These are phyloP conservation scores for Rhinophrynus dorsalis DNA, from an alignment of 2,797 vertebrate genomes.

Conservation along the genomic window DNA sequence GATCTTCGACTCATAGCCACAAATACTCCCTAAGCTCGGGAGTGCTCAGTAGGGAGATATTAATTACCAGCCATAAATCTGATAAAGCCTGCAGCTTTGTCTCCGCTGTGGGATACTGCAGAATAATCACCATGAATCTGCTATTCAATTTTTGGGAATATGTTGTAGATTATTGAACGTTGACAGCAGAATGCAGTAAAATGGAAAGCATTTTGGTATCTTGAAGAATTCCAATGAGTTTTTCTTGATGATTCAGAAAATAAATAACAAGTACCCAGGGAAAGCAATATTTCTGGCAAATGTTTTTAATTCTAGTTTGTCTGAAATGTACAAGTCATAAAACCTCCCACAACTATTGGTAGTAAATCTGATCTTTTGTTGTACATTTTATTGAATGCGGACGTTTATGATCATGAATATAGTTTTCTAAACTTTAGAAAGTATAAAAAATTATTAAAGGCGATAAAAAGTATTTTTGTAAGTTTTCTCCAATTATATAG, in stretches of 20 bases:
- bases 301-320: slow-evolving; percentile 49
- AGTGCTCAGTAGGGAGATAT: slow-evolving; percentile 45
- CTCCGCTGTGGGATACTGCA: slow-evolving; percentile 44
- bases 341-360: slow-evolving; percentile 48
- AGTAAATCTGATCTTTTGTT: slow-evolving; percentile 49
- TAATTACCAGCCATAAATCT: slow-evolving; percentile 46
- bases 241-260: slow-evolving; percentile 48
- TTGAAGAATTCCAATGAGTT: slow-evolving; percentile 48
- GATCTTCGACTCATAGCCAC: slow-evolving; percentile 12
- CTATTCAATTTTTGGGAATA: slow-evolving; percentile 50
- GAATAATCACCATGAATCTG: slow-evolving; percentile 51
- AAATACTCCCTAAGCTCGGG: slow-evolving; percentile 36
- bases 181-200: slow-evolving; percentile 48
- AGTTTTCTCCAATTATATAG: neutral
- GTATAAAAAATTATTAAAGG: slow-evolving; percentile 35
- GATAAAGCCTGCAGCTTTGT: slow-evolving; percentile 36
- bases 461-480: slow-evolving; percentile 34
- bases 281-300: slow-evolving; percentile 47
- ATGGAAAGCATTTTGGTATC: slow-evolving; percentile 46
- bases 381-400: slow-evolving; percentile 33
- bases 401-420: slow-evolving; percentile 37
- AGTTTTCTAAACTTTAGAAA: slow-evolving; percentile 38
- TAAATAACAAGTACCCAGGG: slow-evolving; percentile 47
- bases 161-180: slow-evolving; percentile 48
- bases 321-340: slow-evolving; percentile 44